Conservation (phyloP, 2,113 vertebrate species). For the Tretioscincus oriximinensis region DNA sequence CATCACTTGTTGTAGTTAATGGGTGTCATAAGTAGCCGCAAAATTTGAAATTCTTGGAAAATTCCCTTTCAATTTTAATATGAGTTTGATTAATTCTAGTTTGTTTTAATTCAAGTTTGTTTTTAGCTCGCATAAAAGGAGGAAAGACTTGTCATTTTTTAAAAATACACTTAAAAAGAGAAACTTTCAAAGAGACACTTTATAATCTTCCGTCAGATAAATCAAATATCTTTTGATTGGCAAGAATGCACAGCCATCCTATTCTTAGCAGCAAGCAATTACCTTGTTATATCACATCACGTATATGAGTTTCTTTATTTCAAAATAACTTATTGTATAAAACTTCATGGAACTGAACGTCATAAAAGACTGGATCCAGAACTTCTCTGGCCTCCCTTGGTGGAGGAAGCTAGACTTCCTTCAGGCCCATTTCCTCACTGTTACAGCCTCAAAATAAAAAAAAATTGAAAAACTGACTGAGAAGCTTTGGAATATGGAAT, state of each 20-base stretch:
- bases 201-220: conserved; percentile 49
- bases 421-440: background rate
- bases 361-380: background rate
- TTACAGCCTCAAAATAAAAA: background rate
- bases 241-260: conserved; percentile 32
- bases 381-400: background rate
- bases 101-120: too few relatives aligned
- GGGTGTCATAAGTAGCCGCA: background rate
- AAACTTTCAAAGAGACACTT: conserved; percentile 9
- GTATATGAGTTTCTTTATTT: background rate
- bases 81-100: conserved; percentile 14
- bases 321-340: conserved; percentile 45
- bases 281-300: conserved; percentile 24
- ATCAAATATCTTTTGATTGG: conserved; percentile 42
- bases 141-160: background rate
- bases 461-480: background rate
- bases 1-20: too few relatives aligned
- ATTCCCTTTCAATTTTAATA: conserved; percentile 13
- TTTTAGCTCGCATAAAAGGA: conserved; percentile 11
- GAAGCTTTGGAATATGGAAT: too few relatives aligned
- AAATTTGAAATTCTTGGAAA: background rate
- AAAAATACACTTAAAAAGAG: background rate
- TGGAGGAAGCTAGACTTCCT: background rate
- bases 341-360: conserved; percentile 13
- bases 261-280: conserved; percentile 43